These are phyloP conservation scores for Gorsachius goisagi DNA, from an alignment of 2,113 vertebrate genomes.

Conservation along the genomic window DNA sequence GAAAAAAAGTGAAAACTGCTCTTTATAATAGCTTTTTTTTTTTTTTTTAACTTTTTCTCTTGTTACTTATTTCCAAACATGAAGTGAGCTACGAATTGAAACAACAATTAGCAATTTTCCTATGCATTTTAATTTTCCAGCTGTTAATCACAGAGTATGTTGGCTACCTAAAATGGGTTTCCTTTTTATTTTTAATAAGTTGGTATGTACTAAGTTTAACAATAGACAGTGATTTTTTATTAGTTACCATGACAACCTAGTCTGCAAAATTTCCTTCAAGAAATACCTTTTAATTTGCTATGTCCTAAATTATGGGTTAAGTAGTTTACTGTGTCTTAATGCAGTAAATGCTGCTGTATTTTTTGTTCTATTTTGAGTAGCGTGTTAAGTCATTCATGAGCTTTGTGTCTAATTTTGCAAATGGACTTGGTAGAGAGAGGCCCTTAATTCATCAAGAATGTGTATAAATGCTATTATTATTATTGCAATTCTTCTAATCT, in stretches of 20 bases:
- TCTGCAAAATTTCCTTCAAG: not conserved
- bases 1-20: not conserved
- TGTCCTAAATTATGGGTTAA: not conserved
- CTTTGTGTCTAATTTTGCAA: not conserved
- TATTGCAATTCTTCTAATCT: not conserved
- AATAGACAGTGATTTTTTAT: not conserved
- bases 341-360: not conserved
- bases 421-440: not conserved
- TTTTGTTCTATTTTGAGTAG: not conserved
- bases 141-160: not conserved
- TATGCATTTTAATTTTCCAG: not conserved
- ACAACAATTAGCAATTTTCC: not conserved
- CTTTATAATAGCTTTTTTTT: not conserved
- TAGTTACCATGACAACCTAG: not conserved
- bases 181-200: conserved; percentile 8
- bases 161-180: not conserved
- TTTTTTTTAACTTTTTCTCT: not conserved
- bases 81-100: not conserved
- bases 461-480: not conserved
- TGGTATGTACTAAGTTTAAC: not conserved
- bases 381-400: not conserved
- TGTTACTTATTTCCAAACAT: not conserved
- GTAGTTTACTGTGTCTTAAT: not conserved
- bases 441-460: not conserved
- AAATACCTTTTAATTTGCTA: not conserved